Conservation (phyloP, 53 echinoderm and acorn worm genomes). For the Holothuria scabra region DNA sequence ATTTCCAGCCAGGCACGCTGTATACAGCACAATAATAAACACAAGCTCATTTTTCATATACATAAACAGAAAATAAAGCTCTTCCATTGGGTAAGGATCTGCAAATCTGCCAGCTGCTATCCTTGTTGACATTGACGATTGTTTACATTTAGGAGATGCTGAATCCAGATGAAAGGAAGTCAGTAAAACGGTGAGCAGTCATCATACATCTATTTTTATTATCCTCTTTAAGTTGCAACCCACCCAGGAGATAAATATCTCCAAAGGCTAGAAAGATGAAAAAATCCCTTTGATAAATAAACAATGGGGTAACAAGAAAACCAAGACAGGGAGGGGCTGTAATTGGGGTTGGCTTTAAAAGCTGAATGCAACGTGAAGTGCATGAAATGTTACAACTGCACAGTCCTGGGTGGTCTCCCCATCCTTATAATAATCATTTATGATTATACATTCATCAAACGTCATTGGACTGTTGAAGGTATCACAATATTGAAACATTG, state of each 20-base stretch:
- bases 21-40: constrained; percentile 55
- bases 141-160: constrained; percentile 45
- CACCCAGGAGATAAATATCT: constrained; percentile 34
- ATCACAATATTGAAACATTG: no score
- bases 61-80: constrained; percentile 42
- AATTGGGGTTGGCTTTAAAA: constrained; percentile 39
- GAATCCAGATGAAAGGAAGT: constrained; percentile 38
- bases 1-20: constrained; percentile 45
- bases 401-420: constrained; percentile 28
- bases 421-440: no score
- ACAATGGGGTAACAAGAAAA: constrained; percentile 9
- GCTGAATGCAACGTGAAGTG: neutral
- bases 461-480: no score
- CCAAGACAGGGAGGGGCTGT: constrained; percentile 37
- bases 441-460: no score
- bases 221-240: constrained; percentile 24
- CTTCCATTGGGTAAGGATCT: constrained; percentile 10
- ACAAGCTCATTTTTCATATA: constrained; percentile 52
- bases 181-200: constrained; percentile 20
- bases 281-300: constrained; percentile 40
- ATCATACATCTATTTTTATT: constrained; percentile 34
- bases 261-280: constrained; percentile 34
- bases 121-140: constrained; percentile 44
- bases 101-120: constrained; percentile 21
- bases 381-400: neutral